These are phyloP conservation scores for Stenodema calcarata DNA, from an alignment of 2,888 invertebrate species.

Conservation along the genomic window DNA sequence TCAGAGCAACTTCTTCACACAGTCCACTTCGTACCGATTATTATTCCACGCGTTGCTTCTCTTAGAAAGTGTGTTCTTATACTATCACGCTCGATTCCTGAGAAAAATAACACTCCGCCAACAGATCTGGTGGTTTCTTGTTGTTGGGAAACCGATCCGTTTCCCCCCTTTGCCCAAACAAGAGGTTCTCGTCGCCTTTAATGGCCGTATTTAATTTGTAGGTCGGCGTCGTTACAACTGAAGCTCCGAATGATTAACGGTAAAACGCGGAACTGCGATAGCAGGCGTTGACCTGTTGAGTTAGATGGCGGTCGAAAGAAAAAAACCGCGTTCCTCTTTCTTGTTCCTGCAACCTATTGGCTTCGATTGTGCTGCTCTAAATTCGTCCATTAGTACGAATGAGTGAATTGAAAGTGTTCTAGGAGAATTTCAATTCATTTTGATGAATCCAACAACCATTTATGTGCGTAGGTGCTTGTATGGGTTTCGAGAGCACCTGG, in stretches of 20 bases:
- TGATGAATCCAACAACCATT: no score
- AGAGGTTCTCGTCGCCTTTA: background rate
- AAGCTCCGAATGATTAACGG: background rate
- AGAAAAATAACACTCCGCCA: background rate
- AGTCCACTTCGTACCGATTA: background rate
- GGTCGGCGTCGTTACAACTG: background rate
- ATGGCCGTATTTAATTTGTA: background rate
- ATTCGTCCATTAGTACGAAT: background rate
- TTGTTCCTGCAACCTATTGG: background rate
- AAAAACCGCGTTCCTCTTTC: background rate
- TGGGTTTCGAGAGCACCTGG: no score
- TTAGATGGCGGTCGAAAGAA: background rate
- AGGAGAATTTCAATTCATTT: no score
- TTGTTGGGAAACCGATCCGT: background rate
- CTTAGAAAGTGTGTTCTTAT: background rate
- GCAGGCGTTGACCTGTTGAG: background rate
- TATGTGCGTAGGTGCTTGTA: no score
- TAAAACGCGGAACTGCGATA: constrained; percentile 4
- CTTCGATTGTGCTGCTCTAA: background rate
- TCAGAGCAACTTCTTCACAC: no score
- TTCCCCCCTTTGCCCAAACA: background rate
- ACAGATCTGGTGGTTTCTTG: no score
- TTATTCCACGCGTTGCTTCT: background rate
- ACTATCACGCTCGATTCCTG: background rate
- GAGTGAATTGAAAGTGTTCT: no score